Base-by-base conservation (phyloP, 1,140 invertebrate species). In the Tetragonula clypearis region DNA sequence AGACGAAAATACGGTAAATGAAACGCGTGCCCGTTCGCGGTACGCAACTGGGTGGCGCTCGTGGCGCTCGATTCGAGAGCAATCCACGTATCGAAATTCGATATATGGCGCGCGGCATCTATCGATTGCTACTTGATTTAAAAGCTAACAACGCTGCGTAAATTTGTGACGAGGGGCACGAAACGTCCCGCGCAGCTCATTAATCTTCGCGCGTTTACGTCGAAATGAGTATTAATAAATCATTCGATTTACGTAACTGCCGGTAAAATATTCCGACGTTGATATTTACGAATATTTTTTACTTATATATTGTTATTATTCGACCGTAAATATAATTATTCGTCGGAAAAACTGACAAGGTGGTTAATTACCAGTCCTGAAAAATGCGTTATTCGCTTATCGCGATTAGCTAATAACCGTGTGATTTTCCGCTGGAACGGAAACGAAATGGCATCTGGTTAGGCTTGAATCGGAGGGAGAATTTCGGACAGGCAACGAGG, bases 371-470 rank as follows among this genome's bases (percentile, higher is more conserved):
- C 23, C 19, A 9, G 12, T 72, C 23, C 30, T 0, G 1, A 41
- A 69, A 21, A 76, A 58, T 58, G 71, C 55, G 41, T 49, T 8
- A 49, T 49, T 8, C 8, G 72, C 62, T 72, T 55, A 79, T 55
- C 76, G n/a, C 72, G 82, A 79, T 68, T 21, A 60, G 66, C 41
- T 79, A 79, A 84, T 79, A 79, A 79, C 65, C 23, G 23, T 62
- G 14, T 23, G n/a, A 62, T 62, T 62, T 62, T 62, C 23, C 62
- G 19, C 30, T 76, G 21, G 11, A 17, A n/a, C 17, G 15, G 41
- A 21, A 76, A 71, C 53, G 81, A 69, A 83, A 69, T 3, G 62
- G 9, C 1, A 23, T 26, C 30, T 71, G 23, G 80, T 75, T 49
- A 8, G 41, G 6, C 41, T 76, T 49, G 11, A 23, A 69, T 30